Conservation (phyloP, 2,888 invertebrate species). For the Cephalotes varians region DNA sequence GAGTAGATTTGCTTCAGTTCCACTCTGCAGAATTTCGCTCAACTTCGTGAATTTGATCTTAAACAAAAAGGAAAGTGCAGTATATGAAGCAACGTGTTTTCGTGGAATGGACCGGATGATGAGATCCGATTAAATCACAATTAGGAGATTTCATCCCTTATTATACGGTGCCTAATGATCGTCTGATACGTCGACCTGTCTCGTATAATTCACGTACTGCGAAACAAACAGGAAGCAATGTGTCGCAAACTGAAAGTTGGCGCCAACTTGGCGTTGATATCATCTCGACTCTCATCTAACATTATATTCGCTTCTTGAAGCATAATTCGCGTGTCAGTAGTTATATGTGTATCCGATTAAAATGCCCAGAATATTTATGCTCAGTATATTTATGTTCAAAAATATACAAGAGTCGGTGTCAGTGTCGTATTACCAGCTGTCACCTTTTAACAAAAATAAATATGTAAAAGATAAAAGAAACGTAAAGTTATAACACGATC, state of each 20-base stretch:
- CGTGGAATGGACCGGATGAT: constrained; percentile 50
- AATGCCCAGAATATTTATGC: background rate
- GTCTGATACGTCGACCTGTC: constrained; percentile 58
- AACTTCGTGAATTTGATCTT: background rate
- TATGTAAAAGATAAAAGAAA: background rate
- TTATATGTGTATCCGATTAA: background rate
- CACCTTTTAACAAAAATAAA: background rate
- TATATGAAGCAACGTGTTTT: constrained; percentile 24
- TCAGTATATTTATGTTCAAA: background rate
- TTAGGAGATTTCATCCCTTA: constrained; percentile 54
- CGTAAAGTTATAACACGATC: background rate
- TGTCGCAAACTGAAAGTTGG: constrained; percentile 69
- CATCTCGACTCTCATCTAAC: constrained; percentile 65
- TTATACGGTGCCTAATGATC: constrained; percentile 45
- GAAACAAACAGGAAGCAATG: constrained; percentile 71
- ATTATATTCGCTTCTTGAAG: constrained; percentile 16
- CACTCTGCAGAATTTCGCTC: background rate
- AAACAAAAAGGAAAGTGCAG: constrained; percentile 33
- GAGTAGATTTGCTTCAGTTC: background rate
- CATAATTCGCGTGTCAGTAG: constrained; percentile 55
- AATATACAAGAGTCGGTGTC: background rate
- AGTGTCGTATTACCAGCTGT: background rate
- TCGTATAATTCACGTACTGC: constrained; percentile 62
- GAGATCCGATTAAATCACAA: constrained; percentile 58
- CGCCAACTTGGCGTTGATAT: constrained; percentile 71